These are phyloP conservation scores for Hoplostethus mediterraneus DNA, from an alignment of 2,797 vertebrate genomes.

Conservation along the genomic window DNA sequence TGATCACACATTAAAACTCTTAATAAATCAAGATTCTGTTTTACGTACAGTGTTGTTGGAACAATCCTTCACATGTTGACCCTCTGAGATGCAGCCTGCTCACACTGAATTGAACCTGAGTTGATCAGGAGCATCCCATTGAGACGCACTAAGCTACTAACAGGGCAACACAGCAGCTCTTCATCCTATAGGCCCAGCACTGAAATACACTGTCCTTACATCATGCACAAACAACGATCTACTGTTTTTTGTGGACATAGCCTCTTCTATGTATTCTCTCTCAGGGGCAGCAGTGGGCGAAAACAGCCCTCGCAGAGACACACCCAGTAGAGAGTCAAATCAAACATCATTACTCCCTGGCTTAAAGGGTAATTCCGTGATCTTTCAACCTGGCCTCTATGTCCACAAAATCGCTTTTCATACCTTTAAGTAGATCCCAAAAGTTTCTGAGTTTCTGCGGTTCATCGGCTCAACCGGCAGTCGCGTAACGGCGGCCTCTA, in stretches of 20 bases:
- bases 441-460: no score
- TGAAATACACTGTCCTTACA: slow-evolving; percentile 44
- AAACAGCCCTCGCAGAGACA: slow-evolving; percentile 64
- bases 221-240: slow-evolving; percentile 71
- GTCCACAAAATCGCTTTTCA: no score
- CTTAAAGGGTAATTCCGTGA: no score
- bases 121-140: slow-evolving; percentile 40
- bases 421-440: no score
- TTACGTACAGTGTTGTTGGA: background rate
- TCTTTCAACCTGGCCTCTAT: no score
- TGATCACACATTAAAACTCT: background rate
- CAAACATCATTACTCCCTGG: slow-evolving; percentile 69
- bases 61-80: slow-evolving; percentile 7
- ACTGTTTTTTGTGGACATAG: slow-evolving; percentile 36
- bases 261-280: slow-evolving; percentile 47
- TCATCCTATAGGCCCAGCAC: slow-evolving; percentile 54
- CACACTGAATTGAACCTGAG: slow-evolving; percentile 13
- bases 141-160: slow-evolving; percentile 52
- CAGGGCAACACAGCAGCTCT: slow-evolving; percentile 48
- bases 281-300: slow-evolving; percentile 42
- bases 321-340: slow-evolving; percentile 62
- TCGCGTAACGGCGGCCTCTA: no score
- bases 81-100: slow-evolving; percentile 31
- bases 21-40: slow-evolving; percentile 4
- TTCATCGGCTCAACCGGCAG: no score